Percentiles rank a stretch among this genome's conserved stretches.
These are phyloP conservation scores for Carcinoscorpius rotundicauda DNA, from an alignment of 1,140 invertebrate species.

Conservation along the genomic window DNA sequence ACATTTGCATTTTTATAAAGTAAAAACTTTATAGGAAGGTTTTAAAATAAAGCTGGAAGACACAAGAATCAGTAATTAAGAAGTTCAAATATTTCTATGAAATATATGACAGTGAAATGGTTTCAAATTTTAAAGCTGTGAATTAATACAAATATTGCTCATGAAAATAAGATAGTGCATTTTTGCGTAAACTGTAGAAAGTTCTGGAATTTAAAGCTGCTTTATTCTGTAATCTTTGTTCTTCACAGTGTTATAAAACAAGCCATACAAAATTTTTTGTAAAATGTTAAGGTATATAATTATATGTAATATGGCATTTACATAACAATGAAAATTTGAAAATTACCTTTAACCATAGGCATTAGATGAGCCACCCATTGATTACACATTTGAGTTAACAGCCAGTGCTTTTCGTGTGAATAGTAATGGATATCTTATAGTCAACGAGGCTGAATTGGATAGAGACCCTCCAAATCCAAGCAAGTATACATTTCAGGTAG, in stretches of 20 bases:
- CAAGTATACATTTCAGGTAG: slow-evolving; percentile 62
- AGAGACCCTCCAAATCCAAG: slow-evolving; percentile 73
- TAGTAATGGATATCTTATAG: slow-evolving; percentile 53
- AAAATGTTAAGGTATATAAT: not conserved
- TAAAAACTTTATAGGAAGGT: too few species aligned
- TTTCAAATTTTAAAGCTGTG: too few species aligned
- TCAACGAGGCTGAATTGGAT: slow-evolving; percentile 69
- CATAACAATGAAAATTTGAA: slow-evolving; percentile 18
- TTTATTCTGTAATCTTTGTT: too few species aligned
- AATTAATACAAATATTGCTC: too few species aligned
- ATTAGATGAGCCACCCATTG: slow-evolving; percentile 51
- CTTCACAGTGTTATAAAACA: not conserved
- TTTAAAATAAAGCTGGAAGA: too few species aligned
- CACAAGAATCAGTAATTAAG: too few species aligned
- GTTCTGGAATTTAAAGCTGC: too few species aligned
- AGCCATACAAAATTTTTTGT: not conserved
- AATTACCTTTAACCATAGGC: slow-evolving; percentile 31
- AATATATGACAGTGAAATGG: too few species aligned
- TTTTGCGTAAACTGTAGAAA: too few species aligned
- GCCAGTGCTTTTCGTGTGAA: slow-evolving; percentile 70
- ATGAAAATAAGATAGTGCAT: too few species aligned
- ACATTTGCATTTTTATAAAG: too few species aligned
- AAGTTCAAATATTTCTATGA: too few species aligned
- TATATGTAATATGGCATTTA: slow-evolving; percentile 11
- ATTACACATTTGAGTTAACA: slow-evolving; percentile 68